These are phyloP conservation scores for Drosophila kanekoi DNA, from an alignment of 2,888 invertebrate species.

Conservation along the genomic window DNA sequence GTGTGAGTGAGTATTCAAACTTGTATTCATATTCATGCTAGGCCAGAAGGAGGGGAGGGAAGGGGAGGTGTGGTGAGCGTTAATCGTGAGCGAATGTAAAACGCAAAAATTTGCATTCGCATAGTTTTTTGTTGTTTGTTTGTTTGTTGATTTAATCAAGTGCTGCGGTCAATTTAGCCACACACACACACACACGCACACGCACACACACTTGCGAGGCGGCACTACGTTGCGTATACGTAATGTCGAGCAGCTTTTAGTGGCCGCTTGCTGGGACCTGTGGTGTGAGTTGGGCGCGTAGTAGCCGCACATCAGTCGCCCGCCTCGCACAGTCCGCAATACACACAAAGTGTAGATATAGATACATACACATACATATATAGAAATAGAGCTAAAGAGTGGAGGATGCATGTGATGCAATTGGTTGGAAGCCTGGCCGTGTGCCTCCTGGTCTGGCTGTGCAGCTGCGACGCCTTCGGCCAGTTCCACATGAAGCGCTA, in stretches of 20 bases:
- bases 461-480: constrained; percentile 71
- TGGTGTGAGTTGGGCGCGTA: constrained; percentile 75
- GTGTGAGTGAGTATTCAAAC: constrained; percentile 10
- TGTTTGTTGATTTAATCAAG: constrained; percentile 77
- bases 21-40: constrained; percentile 20
- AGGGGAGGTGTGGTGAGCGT: constrained; percentile 9
- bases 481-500: constrained; percentile 82
- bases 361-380: background rate
- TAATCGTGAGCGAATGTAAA: constrained; percentile 50
- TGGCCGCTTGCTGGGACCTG: constrained; percentile 22
- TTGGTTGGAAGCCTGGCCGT: constrained; percentile 47
- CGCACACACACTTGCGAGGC: constrained; percentile 8
- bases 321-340: constrained; percentile 17
- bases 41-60: background rate
- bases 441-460: constrained; percentile 48
- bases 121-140: constrained; percentile 38
- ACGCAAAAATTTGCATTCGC: constrained; percentile 67
- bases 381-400: background rate
- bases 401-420: constrained; percentile 52
- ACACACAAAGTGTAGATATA: background rate
- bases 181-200: constrained; percentile 19
- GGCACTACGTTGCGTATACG: constrained; percentile 68
- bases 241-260: constrained; percentile 46
- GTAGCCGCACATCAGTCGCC: constrained; percentile 65
- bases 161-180: constrained; percentile 63